phyloP scores from a whole-genome alignment of 2,888 invertebrate genomes.

The Temnothorax unifasciatus region DNA sequence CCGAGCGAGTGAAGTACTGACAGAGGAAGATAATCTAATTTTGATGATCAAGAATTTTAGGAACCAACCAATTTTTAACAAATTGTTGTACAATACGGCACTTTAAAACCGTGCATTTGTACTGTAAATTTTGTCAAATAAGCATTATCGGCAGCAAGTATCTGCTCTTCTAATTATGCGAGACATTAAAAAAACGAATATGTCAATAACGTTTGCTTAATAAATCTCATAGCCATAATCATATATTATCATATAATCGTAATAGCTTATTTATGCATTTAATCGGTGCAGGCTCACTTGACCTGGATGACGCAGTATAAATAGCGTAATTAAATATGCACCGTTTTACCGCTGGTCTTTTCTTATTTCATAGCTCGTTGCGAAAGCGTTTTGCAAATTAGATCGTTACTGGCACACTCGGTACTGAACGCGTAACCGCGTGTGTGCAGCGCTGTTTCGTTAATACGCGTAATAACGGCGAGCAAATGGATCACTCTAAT shows the following conservation, averaged over 20 bases:
- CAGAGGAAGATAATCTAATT: not conserved
- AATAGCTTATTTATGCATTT: slow-evolving; percentile 20
- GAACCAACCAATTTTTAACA: not conserved
- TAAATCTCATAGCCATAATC: slow-evolving; percentile 21
- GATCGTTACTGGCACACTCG: not conserved
- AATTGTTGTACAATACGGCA: not conserved
- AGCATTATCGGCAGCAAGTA: not conserved
- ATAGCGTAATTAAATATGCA: slow-evolving; percentile 33
- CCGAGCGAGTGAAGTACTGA: not conserved
- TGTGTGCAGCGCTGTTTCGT: slow-evolving; percentile 1
- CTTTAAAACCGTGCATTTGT: not conserved
- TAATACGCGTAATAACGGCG: slow-evolving; percentile 13
- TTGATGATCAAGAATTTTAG: not conserved
- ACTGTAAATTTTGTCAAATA: not conserved
- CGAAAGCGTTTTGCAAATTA: slow-evolving; percentile 49
- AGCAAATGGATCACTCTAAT: slow-evolving; percentile 16
- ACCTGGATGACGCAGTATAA: slow-evolving; percentile 28
- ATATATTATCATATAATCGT: not conserved
- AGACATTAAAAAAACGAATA: not conserved
- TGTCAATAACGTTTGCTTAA: slow-evolving; percentile 5
- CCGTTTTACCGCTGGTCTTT: slow-evolving; percentile 8
- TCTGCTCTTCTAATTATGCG: not conserved
- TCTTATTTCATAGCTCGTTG: slow-evolving; percentile 29
- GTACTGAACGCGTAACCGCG: not conserved
- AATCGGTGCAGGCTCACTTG: slow-evolving; percentile 12